phyloP scores from a whole-genome alignment of 2,113 vertebrate genomes.

The Pygoscelis adeliae region DNA sequence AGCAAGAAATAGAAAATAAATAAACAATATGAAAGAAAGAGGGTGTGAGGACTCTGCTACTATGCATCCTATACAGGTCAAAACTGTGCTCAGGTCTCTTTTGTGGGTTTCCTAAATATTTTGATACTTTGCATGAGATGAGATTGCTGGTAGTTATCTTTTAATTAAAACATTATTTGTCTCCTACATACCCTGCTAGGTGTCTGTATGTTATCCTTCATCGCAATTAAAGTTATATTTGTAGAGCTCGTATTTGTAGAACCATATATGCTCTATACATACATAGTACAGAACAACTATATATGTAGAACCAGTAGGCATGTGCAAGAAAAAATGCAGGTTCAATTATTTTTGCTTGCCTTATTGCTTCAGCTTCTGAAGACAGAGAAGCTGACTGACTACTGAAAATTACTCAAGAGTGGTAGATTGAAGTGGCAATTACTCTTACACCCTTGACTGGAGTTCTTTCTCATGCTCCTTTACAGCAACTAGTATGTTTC shows the following conservation, averaged over 20 bases:
- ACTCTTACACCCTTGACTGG: background rate
- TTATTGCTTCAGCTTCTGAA: background rate
- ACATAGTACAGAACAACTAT: background rate
- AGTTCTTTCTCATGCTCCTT: background rate
- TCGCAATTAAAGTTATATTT: background rate
- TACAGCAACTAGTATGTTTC: background rate
- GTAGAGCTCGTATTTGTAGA: background rate
- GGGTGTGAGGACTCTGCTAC: background rate
- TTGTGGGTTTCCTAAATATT: background rate
- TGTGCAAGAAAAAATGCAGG: background rate
- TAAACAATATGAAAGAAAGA: background rate
- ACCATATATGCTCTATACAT: background rate
- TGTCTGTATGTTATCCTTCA: background rate
- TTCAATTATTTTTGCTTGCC: background rate
- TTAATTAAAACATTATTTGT: background rate
- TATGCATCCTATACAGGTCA: background rate
- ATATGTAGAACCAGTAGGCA: background rate
- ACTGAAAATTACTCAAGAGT: constrained; percentile 5
- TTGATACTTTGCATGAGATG: background rate
- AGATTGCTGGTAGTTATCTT: background rate
- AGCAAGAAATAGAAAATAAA: background rate
- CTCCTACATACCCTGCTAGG: background rate
- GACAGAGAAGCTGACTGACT: background rate
- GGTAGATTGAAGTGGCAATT: background rate
- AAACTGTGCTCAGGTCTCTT: background rate